Percentiles rank a stretch among this genome's conserved stretches.
Evolutionary conservation across 2,113 vertebrate genomes (phyloP).

Genomic region (Oryzias celebensis): DNA sequence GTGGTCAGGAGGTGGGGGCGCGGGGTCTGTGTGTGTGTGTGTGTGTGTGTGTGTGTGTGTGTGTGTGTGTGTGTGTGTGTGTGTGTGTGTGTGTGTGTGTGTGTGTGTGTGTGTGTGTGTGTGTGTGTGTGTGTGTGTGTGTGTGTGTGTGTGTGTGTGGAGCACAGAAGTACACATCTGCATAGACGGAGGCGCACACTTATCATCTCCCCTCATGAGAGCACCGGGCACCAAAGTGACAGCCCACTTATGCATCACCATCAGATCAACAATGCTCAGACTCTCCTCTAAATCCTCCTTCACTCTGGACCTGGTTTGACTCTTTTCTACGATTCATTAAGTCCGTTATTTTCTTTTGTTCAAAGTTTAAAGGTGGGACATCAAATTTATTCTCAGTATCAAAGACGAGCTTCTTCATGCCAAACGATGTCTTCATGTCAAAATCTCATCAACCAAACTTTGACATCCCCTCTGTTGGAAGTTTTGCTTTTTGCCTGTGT

Average conservation of each 20-base stretch:
- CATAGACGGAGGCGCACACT: slow-evolving; percentile 7
- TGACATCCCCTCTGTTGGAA: slow-evolving; percentile 44
- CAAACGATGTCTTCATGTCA: slow-evolving; percentile 17
- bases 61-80: slow-evolving; percentile 10
- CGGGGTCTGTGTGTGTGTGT: slow-evolving; percentile 3
- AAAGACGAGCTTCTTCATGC: slow-evolving; percentile 6
- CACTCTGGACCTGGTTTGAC: neutral
- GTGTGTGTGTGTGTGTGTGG: neutral
- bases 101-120: slow-evolving; percentile 12
- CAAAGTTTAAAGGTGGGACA: neutral
- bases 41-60: slow-evolving; percentile 4
- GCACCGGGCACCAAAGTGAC: slow-evolving; percentile 65
- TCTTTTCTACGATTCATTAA: neutral
- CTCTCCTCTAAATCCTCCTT: neutral
- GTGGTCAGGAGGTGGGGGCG: slow-evolving; percentile 50
- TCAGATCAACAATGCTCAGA: slow-evolving; percentile 12
- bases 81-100: slow-evolving; percentile 2
- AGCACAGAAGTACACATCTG: slow-evolving; percentile 25
- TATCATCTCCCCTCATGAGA: slow-evolving; percentile 73
- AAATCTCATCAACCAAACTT: slow-evolving; percentile 45
- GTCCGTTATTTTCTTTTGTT: neutral
- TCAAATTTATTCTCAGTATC: slow-evolving; percentile 3
- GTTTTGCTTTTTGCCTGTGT: slow-evolving; percentile 42
- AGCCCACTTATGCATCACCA: slow-evolving; percentile 68
- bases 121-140: slow-evolving; percentile 12